Percentiles rank a stretch among this genome's conserved stretches.
These are phyloP conservation scores for Lineus longissimus DNA, from an alignment of 1,140 invertebrate species.

Conservation along the genomic window DNA sequence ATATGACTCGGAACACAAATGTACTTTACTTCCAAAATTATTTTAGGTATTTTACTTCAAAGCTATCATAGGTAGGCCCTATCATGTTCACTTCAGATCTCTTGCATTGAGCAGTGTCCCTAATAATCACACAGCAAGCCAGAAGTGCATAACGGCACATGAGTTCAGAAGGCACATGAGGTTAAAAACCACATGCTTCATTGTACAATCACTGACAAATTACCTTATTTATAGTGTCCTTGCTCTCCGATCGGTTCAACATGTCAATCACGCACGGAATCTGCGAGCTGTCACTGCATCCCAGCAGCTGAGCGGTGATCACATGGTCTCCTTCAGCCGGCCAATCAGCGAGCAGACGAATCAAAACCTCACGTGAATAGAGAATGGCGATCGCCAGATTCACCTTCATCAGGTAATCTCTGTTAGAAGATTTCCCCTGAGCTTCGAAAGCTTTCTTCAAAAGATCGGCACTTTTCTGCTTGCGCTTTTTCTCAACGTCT, in stretches of 20 bases:
- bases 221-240: constrained; percentile 40
- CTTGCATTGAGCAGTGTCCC: too few relatives aligned
- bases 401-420: constrained; percentile 41
- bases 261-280: constrained; percentile 49
- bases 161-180: too few relatives aligned
- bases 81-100: too few relatives aligned
- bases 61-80: too few relatives aligned
- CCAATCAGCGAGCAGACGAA: constrained; percentile 44
- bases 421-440: constrained; percentile 35
- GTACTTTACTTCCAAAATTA: too few relatives aligned
- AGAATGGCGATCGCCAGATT: constrained; percentile 41
- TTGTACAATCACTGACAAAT: neutral
- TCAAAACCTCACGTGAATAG: constrained; percentile 45
- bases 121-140: too few relatives aligned
- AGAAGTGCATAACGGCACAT: too few relatives aligned
- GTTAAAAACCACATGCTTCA: too few relatives aligned
- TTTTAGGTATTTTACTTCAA: too few relatives aligned
- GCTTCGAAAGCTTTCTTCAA: constrained; percentile 45
- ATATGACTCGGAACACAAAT: neutral
- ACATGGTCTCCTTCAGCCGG: constrained; percentile 33
- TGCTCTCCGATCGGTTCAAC: constrained; percentile 41
- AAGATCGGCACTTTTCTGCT: constrained; percentile 40
- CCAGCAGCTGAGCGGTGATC: constrained; percentile 43
- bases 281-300: constrained; percentile 42
- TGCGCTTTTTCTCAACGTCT: constrained; percentile 37